Percentiles rank a stretch among this genome's conserved stretches.
Conservation (phyloP, 2,113 vertebrate species). For the Callospermophilus lateralis region DNA sequence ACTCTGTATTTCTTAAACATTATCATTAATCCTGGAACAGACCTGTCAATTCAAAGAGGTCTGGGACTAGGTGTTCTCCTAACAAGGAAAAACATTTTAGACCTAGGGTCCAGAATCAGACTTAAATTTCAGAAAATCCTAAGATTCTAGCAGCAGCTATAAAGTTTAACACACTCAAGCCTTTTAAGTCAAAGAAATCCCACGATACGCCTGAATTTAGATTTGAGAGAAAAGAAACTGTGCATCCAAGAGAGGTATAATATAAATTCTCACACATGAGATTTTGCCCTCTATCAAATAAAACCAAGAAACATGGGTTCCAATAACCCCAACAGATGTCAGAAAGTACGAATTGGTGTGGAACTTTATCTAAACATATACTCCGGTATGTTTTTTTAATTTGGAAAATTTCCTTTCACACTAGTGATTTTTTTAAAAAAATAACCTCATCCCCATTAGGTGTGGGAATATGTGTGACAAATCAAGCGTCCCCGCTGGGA, state of each 20-base stretch:
- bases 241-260: neutral
- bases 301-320: slow-evolving; percentile 39
- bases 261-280: slow-evolving; percentile 50
- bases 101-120: neutral
- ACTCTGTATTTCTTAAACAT: slow-evolving; percentile 59
- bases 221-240: slow-evolving; percentile 43
- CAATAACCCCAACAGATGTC: neutral
- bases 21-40: slow-evolving; percentile 55
- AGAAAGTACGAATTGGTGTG: neutral
- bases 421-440: slow-evolving; percentile 6
- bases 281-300: slow-evolving; percentile 56
- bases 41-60: slow-evolving; percentile 8
- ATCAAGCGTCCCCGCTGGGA: slow-evolving; percentile 32
- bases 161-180: slow-evolving; percentile 42
- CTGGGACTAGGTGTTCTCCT: slow-evolving; percentile 49
- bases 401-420: neutral
- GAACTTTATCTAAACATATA: neutral
- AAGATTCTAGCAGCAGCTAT: slow-evolving; percentile 54
- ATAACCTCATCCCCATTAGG: neutral
- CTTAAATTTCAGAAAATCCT: slow-evolving; percentile 66
- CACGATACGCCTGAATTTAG: slow-evolving; percentile 46
- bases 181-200: slow-evolving; percentile 69
- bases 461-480: slow-evolving; percentile 2
- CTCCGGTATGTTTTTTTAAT: neutral
- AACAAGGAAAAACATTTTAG: slow-evolving; percentile 39